These are phyloP conservation scores for Bolinopsis microptera DNA, from an alignment of 37 sponge, comb jelly and placozoan species.

Conservation along the genomic window DNA sequence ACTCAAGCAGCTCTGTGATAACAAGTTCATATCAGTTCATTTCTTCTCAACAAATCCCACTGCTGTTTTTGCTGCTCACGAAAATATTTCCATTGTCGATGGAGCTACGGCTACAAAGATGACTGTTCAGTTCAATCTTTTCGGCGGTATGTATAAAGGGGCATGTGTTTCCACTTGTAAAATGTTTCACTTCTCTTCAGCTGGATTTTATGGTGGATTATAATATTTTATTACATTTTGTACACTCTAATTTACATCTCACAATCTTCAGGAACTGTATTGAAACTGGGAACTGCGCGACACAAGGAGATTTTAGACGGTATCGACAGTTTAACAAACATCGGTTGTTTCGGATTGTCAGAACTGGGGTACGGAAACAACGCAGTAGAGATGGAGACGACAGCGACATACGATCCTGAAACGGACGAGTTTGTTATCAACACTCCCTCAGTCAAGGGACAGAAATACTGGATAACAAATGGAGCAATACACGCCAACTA, in stretches of 20 bases:
- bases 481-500: conserved; percentile 86
- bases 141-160: conserved; percentile 26
- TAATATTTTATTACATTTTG: too few species aligned
- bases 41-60: conserved; percentile 65
- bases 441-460: conserved; percentile 91
- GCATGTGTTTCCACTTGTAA: too few species aligned
- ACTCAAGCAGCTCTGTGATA: conserved; percentile 2
- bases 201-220: too few species aligned
- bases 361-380: conserved; percentile 96
- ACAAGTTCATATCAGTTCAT: conserved; percentile 55
- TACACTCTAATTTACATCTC: too few species aligned
- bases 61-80: conserved; percentile 58
- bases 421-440: conserved; percentile 90
- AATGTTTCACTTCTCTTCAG: too few species aligned
- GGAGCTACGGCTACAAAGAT: conserved; percentile 58
- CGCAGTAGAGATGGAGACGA: conserved; percentile 84
- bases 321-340: conserved; percentile 49
- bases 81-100: conserved; percentile 46
- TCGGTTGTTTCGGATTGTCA: conserved; percentile 95
- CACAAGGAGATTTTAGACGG: conserved; percentile 57
- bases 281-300: conserved; percentile 58
- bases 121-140: conserved; percentile 63
- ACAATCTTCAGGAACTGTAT: neutral
- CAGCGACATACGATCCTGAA: conserved; percentile 89
- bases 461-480: conserved; percentile 92